Percentiles rank a stretch among this genome's conserved stretches.
Conservation (phyloP, 2,888 invertebrate genomes). For the Cantharis rufa region DNA sequence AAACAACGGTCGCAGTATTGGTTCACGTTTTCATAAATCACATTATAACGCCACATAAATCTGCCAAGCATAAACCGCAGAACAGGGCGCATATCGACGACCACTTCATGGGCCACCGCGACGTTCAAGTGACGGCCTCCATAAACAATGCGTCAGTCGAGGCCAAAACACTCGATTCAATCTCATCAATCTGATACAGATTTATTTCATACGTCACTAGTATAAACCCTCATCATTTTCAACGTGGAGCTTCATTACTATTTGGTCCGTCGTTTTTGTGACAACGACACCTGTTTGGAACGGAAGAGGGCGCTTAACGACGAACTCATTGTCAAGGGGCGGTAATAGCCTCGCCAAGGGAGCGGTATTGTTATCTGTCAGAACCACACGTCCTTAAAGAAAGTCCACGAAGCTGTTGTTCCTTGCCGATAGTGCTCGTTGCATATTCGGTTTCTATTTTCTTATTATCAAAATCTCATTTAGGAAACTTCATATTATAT, state of each 20-base stretch:
- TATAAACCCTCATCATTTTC: slow-evolving; percentile 35
- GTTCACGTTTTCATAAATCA: slow-evolving; percentile 50
- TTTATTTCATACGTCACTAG: slow-evolving; percentile 34
- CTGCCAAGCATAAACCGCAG: slow-evolving; percentile 50
- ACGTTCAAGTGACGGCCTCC: slow-evolving; percentile 46
- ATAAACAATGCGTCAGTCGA: slow-evolving; percentile 49
- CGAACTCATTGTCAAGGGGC: slow-evolving; percentile 46
- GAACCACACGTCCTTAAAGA: slow-evolving; percentile 46
- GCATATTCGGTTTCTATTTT: slow-evolving; percentile 23
- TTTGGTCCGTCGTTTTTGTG: slow-evolving; percentile 42
- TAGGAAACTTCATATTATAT: not conserved
- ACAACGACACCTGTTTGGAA: slow-evolving; percentile 51
- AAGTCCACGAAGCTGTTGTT: slow-evolving; percentile 28
- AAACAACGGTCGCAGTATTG: slow-evolving; percentile 38
- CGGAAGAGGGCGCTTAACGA: slow-evolving; percentile 46
- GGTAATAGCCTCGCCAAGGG: slow-evolving; percentile 50
- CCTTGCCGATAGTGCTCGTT: slow-evolving; percentile 23
- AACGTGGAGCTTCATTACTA: slow-evolving; percentile 44
- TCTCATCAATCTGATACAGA: slow-evolving; percentile 46
- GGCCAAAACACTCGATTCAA: slow-evolving; percentile 49
- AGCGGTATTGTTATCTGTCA: slow-evolving; percentile 55
- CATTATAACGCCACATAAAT: slow-evolving; percentile 53
- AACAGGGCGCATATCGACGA: slow-evolving; percentile 46
- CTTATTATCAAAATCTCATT: not conserved
- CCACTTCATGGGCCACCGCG: slow-evolving; percentile 46